Conservation (phyloP, 2,797 vertebrate genomes). For the Paramormyrops hopkinsi region DNA sequence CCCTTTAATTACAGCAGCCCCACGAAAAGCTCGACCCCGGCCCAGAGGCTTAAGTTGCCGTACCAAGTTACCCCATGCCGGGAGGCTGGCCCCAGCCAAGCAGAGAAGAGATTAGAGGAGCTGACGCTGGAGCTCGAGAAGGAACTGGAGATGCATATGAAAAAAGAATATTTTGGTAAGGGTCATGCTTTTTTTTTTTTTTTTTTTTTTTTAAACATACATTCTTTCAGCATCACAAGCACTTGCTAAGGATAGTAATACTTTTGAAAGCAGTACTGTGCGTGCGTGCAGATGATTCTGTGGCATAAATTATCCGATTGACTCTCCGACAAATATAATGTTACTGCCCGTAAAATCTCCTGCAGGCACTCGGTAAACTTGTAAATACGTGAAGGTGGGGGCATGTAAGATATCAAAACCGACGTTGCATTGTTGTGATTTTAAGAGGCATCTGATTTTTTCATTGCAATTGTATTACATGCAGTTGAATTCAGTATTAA, state of each 20-base stretch:
- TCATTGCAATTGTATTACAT: background rate
- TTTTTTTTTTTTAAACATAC: background rate
- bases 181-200: constrained; percentile 11
- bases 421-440: background rate
- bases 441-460: background rate
- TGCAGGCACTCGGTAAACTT: background rate
- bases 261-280: background rate
- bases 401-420: background rate
- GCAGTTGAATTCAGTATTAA: background rate
- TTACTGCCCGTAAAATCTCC: background rate
- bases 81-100: constrained; percentile 84
- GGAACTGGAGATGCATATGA: constrained; percentile 91
- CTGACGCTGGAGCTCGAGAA: constrained; percentile 91
- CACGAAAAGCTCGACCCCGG: constrained; percentile 53
- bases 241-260: background rate
- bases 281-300: background rate
- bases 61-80: constrained; percentile 81
- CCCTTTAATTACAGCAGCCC: constrained; percentile 63
- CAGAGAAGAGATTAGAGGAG: constrained; percentile 84
- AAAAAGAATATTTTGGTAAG: constrained; percentile 97
- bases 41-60: constrained; percentile 74
- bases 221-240: background rate
- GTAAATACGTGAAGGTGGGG: background rate
- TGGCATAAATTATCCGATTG: background rate
- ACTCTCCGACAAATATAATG: background rate